Base-by-base conservation (phyloP, 2,113 vertebrate genomes). In the Lepus americanus region DNA sequence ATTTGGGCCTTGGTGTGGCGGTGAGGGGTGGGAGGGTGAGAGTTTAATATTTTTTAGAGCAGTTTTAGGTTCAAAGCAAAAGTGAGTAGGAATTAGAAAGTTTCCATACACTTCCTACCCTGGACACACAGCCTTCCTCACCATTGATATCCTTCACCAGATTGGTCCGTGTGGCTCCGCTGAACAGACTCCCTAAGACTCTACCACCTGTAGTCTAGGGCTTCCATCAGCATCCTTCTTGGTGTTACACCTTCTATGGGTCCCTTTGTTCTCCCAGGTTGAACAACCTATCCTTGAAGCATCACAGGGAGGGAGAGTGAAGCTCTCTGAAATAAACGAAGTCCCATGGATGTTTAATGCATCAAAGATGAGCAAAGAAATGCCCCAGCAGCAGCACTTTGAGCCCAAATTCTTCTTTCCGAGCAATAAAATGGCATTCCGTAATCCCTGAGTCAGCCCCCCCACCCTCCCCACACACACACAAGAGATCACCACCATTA, bases 181-280 rank as follows among this genome's bases (percentile, higher is more conserved):
- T 31, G 5, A 88, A 14, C 36, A 76, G 14, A 29, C 36, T 4
- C 3, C 44, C 44, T 44, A 44, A 44, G 44, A 44, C 44, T 44
- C 39, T 8, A 87, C 39, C 6, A 19, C 22, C 44, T 36, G 49
- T 31, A 61, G 12, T 64, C 51, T 36, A 70, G 11, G 36, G 84
- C 39, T 29, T n/a, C 19, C 20, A n/a, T 8, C 5, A 70, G 31
- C 36, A 31, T 64, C 55, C 12, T 7, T 70, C 66, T 81, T 80
- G 31, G 12, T 51, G 17, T 31, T 72, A 13, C 61, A 36, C 5
- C 31, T 63, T 70, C 23, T 36, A 3, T 19, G 36, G 5, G 19
- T 63, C n/a, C 80, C 85, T 83, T 82, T 90, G 67, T 94, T 94
- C 88, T 66, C n/a, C 0, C 66, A 17, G 63, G 92, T n/a, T 72